These are phyloP conservation scores for Eulemur mongoz DNA, from an alignment of 2,797 vertebrate genomes.

Conservation along the genomic window DNA sequence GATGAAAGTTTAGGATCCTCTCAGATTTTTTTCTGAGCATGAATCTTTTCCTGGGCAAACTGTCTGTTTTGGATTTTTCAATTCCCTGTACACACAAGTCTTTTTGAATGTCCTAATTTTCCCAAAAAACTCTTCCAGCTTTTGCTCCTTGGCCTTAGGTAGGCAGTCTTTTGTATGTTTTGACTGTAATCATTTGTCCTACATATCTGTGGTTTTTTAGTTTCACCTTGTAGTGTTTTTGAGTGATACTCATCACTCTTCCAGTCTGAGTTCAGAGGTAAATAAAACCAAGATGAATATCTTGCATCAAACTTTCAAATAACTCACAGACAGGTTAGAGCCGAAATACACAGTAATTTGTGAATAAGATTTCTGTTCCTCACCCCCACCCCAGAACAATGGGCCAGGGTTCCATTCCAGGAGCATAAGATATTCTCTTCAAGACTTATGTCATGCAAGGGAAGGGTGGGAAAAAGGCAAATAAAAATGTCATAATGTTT, in stretches of 20 bases:
- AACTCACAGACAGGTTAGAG: not conserved
- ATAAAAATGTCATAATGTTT: not conserved
- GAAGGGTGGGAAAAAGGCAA: not conserved
- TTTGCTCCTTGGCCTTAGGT: not conserved
- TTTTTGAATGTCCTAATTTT: not conserved
- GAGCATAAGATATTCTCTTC: not conserved
- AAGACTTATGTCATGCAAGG: not conserved
- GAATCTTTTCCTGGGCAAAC: not conserved
- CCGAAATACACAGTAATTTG: not conserved
- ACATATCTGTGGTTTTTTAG: not conserved
- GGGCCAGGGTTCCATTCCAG: not conserved
- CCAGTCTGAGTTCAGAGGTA: not conserved
- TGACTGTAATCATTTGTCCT: not conserved
- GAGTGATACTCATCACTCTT: not conserved
- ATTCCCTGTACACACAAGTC: not conserved
- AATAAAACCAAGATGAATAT: not conserved
- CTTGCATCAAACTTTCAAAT: not conserved
- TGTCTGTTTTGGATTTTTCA: not conserved
- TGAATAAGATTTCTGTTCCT: not conserved
- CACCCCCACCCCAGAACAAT: not conserved
- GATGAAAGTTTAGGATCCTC: not conserved
- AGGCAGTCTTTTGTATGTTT: not conserved
- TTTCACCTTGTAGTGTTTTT: not conserved
- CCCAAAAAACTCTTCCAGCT: not conserved
- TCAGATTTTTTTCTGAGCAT: not conserved